phyloP scores from a whole-genome alignment of 2,888 invertebrate species.

The Drosophila algonquin region DNA sequence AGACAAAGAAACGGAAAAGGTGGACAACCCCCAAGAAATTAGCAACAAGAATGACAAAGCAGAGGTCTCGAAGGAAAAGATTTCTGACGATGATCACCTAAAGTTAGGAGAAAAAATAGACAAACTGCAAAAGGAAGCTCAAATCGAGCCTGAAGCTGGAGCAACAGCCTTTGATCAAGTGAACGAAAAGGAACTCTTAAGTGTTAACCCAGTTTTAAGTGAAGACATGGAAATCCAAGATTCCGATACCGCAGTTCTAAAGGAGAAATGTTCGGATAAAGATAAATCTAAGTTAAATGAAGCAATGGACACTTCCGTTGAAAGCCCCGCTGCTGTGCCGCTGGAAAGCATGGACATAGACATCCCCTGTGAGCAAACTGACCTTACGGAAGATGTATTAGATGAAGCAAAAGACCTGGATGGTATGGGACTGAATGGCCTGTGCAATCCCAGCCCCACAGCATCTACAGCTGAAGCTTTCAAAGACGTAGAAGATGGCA shows the following conservation, averaged over 20 bases:
- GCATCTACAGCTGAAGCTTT: not conserved
- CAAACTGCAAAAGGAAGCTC: not conserved
- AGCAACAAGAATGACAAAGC: not conserved
- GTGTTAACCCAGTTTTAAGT: not conserved
- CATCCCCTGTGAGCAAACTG: slow-evolving; percentile 11
- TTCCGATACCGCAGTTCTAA: slow-evolving; percentile 1
- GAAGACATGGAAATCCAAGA: not conserved
- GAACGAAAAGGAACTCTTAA: not conserved
- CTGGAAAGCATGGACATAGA: slow-evolving; percentile 16
- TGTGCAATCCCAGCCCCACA: not conserved
- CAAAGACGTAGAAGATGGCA: not conserved
- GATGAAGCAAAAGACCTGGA: slow-evolving; percentile 27
- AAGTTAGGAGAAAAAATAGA: not conserved
- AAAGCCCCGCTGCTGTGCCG: slow-evolving; percentile 4
- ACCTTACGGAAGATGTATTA: slow-evolving; percentile 15
- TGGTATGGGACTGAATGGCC: slow-evolving; percentile 22
- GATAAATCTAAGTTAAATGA: slow-evolving; percentile 7
- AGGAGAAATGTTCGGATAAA: not conserved
- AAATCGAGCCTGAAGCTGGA: not conserved
- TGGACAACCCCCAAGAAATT: not conserved
- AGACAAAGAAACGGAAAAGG: not conserved
- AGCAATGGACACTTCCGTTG: slow-evolving; percentile 1
- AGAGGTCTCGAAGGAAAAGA: not conserved
- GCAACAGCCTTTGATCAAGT: not conserved
- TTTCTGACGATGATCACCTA: not conserved